Evolutionary conservation across 2,888 invertebrate species (phyloP).

Genomic region (Rhamnusium bicolor): DNA sequence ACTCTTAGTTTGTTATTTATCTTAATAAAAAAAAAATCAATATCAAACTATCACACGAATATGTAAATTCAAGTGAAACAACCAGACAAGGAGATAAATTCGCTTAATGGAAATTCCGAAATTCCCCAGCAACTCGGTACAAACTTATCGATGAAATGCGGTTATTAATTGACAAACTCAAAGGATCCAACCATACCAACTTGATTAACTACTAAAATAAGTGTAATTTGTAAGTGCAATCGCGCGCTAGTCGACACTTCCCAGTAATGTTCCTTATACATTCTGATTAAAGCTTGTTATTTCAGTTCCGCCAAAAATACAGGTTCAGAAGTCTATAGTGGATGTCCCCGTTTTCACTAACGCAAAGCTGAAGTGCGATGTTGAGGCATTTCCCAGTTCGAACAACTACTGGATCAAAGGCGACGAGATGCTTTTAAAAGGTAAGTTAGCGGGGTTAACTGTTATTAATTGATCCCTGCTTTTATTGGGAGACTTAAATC

Average conservation of each 20-base stretch:
- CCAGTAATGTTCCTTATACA: conserved; percentile 7
- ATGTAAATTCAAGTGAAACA: not conserved
- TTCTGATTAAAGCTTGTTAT: conserved; percentile 47
- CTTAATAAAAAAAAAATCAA: too few relatives aligned
- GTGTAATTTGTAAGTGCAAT: conserved; percentile 34
- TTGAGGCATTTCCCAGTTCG: conserved; percentile 78
- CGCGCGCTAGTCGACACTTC: not conserved
- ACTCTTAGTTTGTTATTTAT: too few relatives aligned
- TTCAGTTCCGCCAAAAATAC: conserved; percentile 78
- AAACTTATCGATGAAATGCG: conserved; percentile 14
- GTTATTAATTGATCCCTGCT: too few relatives aligned
- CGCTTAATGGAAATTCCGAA: not conserved
- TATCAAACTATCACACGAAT: not conserved
- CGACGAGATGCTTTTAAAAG: conserved; percentile 73
- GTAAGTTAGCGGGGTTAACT: conserved; percentile 57
- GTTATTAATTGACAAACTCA: conserved; percentile 4
- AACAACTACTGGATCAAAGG: conserved; percentile 79
- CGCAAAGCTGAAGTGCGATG: conserved; percentile 76
- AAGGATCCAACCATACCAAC: not conserved
- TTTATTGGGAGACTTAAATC: too few relatives aligned
- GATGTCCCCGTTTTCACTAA: conserved; percentile 76
- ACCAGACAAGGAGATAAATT: too few relatives aligned
- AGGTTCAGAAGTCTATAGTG: conserved; percentile 77
- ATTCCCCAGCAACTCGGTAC: not conserved
- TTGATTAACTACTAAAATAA: conserved; percentile 19